These are phyloP conservation scores for Peromyscus polionotus DNA, from an alignment of 2,113 vertebrate species.

Conservation along the genomic window DNA sequence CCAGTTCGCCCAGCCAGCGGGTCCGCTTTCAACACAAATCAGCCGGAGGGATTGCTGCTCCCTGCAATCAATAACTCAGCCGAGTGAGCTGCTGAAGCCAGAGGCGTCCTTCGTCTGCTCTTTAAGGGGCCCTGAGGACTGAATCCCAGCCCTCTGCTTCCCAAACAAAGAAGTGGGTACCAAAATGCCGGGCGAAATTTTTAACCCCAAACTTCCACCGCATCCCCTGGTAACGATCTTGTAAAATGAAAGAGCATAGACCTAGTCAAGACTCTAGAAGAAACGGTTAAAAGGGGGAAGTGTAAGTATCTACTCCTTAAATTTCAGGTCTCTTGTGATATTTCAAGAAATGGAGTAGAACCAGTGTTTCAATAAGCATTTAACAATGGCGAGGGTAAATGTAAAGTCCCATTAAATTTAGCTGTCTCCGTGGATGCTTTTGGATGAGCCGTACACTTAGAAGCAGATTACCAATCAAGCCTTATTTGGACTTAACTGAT, in stretches of 20 bases:
- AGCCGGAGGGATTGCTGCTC: slow-evolving; percentile 52
- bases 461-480: slow-evolving; percentile 56
- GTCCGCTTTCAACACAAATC: slow-evolving; percentile 64
- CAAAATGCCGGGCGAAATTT: slow-evolving; percentile 13
- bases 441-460: slow-evolving; percentile 36
- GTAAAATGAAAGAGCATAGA: slow-evolving; percentile 59
- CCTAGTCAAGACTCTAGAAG: neutral
- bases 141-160: slow-evolving; percentile 39
- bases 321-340: slow-evolving; percentile 60
- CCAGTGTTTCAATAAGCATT: slow-evolving; percentile 56
- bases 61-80: slow-evolving; percentile 60
- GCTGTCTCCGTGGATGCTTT: slow-evolving; percentile 30
- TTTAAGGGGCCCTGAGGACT: neutral
- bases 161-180: slow-evolving; percentile 73
- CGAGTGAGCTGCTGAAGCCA: slow-evolving; percentile 61
- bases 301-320: slow-evolving; percentile 70
- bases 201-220: slow-evolving; percentile 11
- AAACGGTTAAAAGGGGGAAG: slow-evolving; percentile 45
- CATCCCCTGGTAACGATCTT: neutral
- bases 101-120: slow-evolving; percentile 52
- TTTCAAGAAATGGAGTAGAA: slow-evolving; percentile 69
- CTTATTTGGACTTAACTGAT: slow-evolving; percentile 64
- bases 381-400: slow-evolving; percentile 62
- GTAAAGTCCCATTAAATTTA: slow-evolving; percentile 67
- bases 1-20: slow-evolving; percentile 34